phyloP scores from a whole-genome alignment of 1,140 invertebrate genomes.

The Drosophila azteca region DNA sequence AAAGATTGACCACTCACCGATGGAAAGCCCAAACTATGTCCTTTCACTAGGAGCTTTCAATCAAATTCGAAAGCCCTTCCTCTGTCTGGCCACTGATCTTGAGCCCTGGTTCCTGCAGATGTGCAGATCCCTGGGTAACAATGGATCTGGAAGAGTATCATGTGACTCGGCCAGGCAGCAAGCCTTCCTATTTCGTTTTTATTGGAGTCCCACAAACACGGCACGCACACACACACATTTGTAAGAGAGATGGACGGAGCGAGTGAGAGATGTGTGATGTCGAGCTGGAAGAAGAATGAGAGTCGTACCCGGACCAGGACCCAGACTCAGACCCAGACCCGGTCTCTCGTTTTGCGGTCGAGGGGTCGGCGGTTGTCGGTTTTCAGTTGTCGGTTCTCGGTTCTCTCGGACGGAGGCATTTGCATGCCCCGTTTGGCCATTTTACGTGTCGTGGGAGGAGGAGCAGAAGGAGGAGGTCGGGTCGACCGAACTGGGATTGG shows the following conservation, averaged over 20 bases:
- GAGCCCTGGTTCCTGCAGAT: no score
- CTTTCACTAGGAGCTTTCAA: no score
- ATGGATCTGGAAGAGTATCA: no score
- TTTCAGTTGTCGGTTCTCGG: conserved; percentile 8
- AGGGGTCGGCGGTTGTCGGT: conserved; percentile 47
- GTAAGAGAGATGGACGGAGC: neutral
- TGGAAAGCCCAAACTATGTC: no score
- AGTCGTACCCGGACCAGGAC: neutral
- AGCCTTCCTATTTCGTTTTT: no score
- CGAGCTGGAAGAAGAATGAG: neutral
- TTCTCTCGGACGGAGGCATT: conserved; percentile 55
- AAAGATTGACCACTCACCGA: no score
- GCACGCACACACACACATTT: neutral
- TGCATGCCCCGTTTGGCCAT: conserved; percentile 66
- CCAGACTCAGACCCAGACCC: neutral
- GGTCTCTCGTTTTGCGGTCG: conserved; percentile 42
- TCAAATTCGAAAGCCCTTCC: neutral
- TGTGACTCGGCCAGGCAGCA: no score
- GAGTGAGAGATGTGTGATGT: conserved; percentile 17
- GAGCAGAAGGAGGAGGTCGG: neutral
- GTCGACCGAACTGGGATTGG: conserved; percentile 28
- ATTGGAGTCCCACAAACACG: conserved; percentile 15
- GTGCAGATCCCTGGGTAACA: no score
- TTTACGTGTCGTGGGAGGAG: conserved; percentile 51
- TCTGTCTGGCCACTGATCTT: no score